Conservation (phyloP, 2,888 invertebrate genomes). For the Siphlonurus alternatus region DNA sequence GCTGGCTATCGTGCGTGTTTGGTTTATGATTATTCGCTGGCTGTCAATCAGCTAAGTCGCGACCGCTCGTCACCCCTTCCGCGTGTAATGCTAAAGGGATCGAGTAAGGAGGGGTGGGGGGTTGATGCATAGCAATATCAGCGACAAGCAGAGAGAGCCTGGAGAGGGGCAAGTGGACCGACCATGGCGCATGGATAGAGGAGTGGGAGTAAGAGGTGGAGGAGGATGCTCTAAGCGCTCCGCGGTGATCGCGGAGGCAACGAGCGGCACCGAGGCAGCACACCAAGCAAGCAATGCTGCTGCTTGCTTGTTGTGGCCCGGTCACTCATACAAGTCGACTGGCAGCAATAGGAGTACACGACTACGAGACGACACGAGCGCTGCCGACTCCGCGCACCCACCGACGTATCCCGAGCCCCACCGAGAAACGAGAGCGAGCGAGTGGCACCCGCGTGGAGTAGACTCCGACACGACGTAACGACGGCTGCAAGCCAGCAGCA, state of each 20-base stretch:
- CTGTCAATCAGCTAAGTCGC: slow-evolving; percentile 2
- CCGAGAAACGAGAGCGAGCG: neutral
- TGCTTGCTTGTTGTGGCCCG: slow-evolving; percentile 1
- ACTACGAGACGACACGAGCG: neutral
- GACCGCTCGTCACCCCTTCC: neutral
- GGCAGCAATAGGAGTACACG: neutral
- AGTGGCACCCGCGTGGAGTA: neutral
- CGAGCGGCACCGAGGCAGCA: too few relatives aligned
- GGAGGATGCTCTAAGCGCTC: neutral
- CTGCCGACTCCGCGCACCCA: neutral
- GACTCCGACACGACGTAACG: neutral
- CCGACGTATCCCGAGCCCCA: neutral
- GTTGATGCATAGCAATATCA: neutral
- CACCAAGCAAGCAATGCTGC: neutral
- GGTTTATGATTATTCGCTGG: too few relatives aligned
- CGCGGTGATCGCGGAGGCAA: neutral
- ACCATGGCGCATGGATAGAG: neutral
- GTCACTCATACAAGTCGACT: slow-evolving; percentile 1
- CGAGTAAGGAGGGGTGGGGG: neutral
- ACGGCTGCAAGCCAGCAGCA: neutral
- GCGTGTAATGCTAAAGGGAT: neutral
- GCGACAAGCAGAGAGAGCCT: neutral
- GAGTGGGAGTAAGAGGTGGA: neutral
- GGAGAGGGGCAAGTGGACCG: neutral
- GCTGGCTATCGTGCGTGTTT: too few relatives aligned